Evolutionary conservation across 2,113 vertebrate genomes (phyloP).

Genomic region (Silurus asotus): DNA sequence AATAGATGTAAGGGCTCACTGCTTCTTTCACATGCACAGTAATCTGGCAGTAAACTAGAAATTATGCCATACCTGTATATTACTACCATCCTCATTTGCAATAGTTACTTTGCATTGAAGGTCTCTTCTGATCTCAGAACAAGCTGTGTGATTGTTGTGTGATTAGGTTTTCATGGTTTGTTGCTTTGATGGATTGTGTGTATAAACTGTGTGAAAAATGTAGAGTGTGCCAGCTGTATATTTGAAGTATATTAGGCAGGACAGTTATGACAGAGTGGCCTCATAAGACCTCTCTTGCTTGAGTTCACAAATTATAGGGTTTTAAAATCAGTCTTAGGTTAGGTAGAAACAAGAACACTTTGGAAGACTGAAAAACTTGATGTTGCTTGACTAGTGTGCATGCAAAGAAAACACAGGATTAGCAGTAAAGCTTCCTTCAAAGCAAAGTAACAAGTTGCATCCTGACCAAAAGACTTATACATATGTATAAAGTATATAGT

Average conservation of each 20-base stretch:
- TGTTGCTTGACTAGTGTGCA: constrained; percentile 42
- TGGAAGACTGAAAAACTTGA: constrained; percentile 40
- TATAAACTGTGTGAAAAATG: constrained; percentile 67
- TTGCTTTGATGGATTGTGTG: constrained; percentile 59
- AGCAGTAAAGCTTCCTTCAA: background rate
- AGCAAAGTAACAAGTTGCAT: constrained; percentile 1
- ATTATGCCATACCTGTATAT: constrained; percentile 1
- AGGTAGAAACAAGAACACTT: constrained; percentile 54
- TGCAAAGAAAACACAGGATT: background rate
- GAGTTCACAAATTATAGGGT: constrained; percentile 62
- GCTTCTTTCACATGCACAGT: constrained; percentile 18
- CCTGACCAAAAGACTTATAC: background rate
- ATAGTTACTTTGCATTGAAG: constrained; percentile 42
- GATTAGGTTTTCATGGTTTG: constrained; percentile 52
- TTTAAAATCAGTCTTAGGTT: constrained; percentile 60
- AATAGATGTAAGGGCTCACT: constrained; percentile 12
- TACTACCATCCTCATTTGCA: constrained; percentile 7
- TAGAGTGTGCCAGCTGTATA: constrained; percentile 60
- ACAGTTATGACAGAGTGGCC: constrained; percentile 58
- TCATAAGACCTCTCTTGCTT: constrained; percentile 61
- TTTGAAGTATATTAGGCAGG: constrained; percentile 65
- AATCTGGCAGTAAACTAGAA: constrained; percentile 23
- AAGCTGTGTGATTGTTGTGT: constrained; percentile 12
- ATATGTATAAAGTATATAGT: too few species aligned
- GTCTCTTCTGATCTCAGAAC: constrained; percentile 36